Base-by-base conservation (phyloP, 2,888 invertebrate genomes). In the Craniophora ligustri region DNA sequence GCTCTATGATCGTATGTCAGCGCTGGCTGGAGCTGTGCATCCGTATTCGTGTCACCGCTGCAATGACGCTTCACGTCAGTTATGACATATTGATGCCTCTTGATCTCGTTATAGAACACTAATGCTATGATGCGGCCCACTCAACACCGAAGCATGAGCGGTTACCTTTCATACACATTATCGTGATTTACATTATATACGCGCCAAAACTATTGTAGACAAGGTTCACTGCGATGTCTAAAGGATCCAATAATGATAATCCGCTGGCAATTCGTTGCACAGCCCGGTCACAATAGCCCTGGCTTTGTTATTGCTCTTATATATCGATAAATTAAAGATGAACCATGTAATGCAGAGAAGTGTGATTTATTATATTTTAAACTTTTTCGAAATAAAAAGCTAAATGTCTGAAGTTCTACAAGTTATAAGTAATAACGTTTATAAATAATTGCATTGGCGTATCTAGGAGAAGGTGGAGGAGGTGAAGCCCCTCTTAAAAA, bases 1-100 rank as follows among this genome's bases (percentile, higher is more conserved):
- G 58, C n/a, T n/a, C n/a, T n/a, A n/a, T n/a, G n/a, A n/a, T n/a
- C 38, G 53, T 40, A 67, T 72, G 61, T 86, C 87, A 82, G 70
- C 84, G 85, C 75, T 61, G 41, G 55, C 72, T 73, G 70, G 69
- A 72, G 68, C 57, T 23, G 26, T 21, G 50, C 45, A 70, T 73
- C 73, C 69, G 67, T 67, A 62, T 75, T 45, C 68, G 51, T 66
- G 70, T 76, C 76, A 75, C 68, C 55, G 48, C 53, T 60, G 54
- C 54, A 56, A 63, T 64, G 39, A 49, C 32, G 41, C 21, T 31
- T 47, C 59, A 47, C 30, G 42, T 61, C 67, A 66, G 30, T 47
- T 57, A 67, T 80, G 77, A 77, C 73, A 79, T 63, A 72, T 72
- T 67, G 71, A 74, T 70, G 65, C 45, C 55, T 64, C 73, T 76